phyloP scores from a whole-genome alignment of 2,888 invertebrate genomes.

The Schizaphis graminum region DNA sequence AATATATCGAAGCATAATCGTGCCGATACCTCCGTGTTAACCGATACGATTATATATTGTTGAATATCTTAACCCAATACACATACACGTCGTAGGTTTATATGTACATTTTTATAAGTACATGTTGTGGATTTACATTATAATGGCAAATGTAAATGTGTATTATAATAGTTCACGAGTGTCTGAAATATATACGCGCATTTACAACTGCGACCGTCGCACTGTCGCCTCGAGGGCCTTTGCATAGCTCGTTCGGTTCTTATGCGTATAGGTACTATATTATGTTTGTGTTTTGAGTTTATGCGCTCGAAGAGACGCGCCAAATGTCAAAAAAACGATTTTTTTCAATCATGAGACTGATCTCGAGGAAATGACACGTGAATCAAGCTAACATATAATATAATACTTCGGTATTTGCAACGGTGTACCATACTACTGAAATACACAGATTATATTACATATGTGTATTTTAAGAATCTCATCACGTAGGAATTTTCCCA shows the following conservation, averaged over 20 bases:
- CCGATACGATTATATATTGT: not conserved
- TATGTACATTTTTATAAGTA: not conserved
- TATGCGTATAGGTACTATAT: not conserved
- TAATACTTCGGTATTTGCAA: not conserved
- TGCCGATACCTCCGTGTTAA: not conserved
- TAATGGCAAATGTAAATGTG: conserved; percentile 3
- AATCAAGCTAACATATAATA: not conserved
- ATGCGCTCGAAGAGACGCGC: not conserved
- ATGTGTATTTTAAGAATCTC: not conserved
- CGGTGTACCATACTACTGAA: not conserved
- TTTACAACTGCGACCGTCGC: not conserved
- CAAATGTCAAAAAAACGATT: not conserved
- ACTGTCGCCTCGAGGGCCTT: not conserved
- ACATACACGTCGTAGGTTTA: not conserved
- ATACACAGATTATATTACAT: not conserved
- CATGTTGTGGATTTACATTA: not conserved
- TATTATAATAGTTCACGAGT: not conserved
- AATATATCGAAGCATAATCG: not conserved
- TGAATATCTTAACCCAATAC: not conserved
- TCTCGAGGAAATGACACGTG: not conserved
- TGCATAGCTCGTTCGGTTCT: not conserved
- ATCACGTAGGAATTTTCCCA: not conserved
- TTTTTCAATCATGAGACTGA: not conserved
- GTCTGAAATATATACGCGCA: not conserved
- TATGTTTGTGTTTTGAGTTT: not conserved